phyloP scores from a whole-genome alignment of 2,797 vertebrate species.

The Iguana delicatissima region DNA sequence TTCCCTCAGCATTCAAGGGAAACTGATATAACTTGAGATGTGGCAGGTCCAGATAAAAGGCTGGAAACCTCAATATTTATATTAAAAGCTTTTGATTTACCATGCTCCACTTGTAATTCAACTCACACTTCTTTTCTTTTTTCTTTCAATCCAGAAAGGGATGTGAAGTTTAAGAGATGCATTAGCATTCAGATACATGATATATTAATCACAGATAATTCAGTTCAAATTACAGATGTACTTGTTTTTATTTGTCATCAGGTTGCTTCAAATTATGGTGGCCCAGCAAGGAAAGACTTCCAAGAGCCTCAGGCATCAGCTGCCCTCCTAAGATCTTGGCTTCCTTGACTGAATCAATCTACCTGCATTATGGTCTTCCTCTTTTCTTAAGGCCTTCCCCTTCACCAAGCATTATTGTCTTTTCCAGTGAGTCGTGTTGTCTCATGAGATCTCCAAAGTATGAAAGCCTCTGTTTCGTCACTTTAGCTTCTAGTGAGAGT shows the following conservation, averaged over 20 bases:
- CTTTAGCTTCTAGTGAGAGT: too few species aligned
- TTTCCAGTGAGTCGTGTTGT: too few species aligned
- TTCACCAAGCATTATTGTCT: too few species aligned
- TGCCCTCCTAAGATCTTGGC: too few species aligned
- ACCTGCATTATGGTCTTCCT: too few species aligned
- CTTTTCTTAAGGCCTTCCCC: too few species aligned
- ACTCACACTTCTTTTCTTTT: background rate
- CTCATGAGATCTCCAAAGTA: too few species aligned
- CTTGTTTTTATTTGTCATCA: background rate
- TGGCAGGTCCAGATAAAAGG: background rate
- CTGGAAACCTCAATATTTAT: background rate
- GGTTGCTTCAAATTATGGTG: too few species aligned
- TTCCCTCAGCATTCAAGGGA: background rate
- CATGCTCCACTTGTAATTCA: background rate
- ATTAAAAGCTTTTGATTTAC: background rate
- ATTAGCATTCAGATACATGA: background rate
- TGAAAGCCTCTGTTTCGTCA: too few species aligned
- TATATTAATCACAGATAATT: background rate
- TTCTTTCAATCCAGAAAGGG: background rate
- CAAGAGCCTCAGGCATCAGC: too few species aligned
- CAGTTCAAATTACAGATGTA: background rate
- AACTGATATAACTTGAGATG: background rate
- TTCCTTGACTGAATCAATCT: too few species aligned
- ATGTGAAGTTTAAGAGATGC: background rate
- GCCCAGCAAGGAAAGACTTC: too few species aligned